A percentile compares a stretch with the other conserved stretches of the same genome.
These are phyloP conservation scores for Tethea ocularis DNA, from an alignment of 2,888 invertebrate species.

Conservation along the genomic window DNA sequence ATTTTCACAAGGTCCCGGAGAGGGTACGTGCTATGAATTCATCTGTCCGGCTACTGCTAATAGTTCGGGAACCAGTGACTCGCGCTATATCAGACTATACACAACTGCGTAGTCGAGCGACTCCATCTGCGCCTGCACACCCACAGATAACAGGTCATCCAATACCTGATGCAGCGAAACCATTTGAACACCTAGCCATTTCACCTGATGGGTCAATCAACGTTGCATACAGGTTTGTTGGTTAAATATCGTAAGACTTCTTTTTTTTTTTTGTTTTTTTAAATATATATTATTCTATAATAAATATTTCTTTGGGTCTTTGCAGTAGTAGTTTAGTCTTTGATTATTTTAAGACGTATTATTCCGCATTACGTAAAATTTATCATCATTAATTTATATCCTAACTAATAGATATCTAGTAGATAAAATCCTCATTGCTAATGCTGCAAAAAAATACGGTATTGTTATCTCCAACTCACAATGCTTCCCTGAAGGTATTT, in stretches of 20 bases:
- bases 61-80: slow-evolving; percentile 97
- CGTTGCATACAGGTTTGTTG: slow-evolving; percentile 86
- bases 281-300: no score
- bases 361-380: no score
- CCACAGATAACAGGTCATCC: slow-evolving; percentile 62
- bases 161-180: slow-evolving; percentile 76
- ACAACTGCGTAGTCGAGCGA: slow-evolving; percentile 93
- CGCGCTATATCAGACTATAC: slow-evolving; percentile 98
- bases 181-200: slow-evolving; percentile 92
- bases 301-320: no score
- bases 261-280: no score
- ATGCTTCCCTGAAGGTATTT: slow-evolving; percentile 3
- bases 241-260: background rate
- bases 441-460: background rate
- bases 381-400: no score
- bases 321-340: no score
- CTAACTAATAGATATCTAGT: no score
- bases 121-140: slow-evolving; percentile 87
- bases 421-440: no score
- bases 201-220: slow-evolving; percentile 92
- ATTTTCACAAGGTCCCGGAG: slow-evolving; percentile 89
- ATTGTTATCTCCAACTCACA: background rate
- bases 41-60: slow-evolving; percentile 94
- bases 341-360: no score
- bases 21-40: slow-evolving; percentile 97